Percentiles rank a stretch among this genome's conserved stretches.
Evolutionary conservation across 2,888 invertebrate species (phyloP).

Genomic region (Idaea biselata): DNA sequence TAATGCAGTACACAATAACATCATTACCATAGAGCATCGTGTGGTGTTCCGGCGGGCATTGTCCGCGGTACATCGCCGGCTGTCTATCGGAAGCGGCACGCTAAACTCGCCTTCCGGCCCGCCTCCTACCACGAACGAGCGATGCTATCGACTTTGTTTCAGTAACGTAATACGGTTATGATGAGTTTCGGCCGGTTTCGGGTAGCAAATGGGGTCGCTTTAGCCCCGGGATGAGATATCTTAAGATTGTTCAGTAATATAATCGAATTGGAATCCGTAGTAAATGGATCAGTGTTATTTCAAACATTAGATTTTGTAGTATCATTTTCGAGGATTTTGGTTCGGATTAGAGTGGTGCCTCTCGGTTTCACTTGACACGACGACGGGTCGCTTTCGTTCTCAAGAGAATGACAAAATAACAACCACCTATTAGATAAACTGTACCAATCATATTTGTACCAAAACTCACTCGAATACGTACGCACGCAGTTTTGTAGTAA

Average conservation of each 20-base stretch:
- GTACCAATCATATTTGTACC: no score
- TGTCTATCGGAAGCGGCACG: constrained; percentile 20
- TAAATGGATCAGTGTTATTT: constrained; percentile 1
- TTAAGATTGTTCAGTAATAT: constrained; percentile 1
- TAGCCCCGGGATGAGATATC: not conserved
- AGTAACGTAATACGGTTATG: not conserved
- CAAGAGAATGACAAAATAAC: no score
- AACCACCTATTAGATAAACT: no score
- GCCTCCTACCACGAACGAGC: constrained; percentile 4
- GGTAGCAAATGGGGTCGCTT: not conserved
- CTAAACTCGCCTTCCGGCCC: constrained; percentile 21
- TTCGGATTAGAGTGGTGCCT: not conserved
- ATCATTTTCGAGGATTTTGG: not conserved
- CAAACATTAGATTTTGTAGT: constrained; percentile 1
- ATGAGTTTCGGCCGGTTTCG: not conserved
- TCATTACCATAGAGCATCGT: constrained; percentile 21
- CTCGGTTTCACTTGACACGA: not conserved
- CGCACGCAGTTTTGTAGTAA: not conserved
- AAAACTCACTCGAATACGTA: not conserved
- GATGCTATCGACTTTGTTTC: not conserved
- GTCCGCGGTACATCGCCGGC: constrained; percentile 17
- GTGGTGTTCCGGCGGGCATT: constrained; percentile 19
- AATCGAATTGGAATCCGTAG: constrained; percentile 1
- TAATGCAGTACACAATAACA: constrained; percentile 26
- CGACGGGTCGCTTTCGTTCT: not conserved